Evolutionary conservation across 2,888 invertebrate species (phyloP).

Genomic region (Perdita meconis): DNA sequence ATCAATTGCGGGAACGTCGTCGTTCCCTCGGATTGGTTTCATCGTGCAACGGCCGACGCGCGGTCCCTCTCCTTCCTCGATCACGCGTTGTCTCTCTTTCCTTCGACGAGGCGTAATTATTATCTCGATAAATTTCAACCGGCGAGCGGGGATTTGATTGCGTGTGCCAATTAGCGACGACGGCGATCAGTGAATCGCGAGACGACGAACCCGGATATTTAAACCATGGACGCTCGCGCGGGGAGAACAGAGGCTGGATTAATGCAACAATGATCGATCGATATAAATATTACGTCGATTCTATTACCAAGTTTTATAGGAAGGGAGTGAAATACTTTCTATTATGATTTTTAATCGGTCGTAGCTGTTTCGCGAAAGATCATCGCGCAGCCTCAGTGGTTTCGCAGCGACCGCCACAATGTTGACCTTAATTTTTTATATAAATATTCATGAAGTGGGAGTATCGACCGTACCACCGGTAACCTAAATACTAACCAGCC

Average conservation of each 20-base stretch:
- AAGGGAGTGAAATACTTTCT: background rate
- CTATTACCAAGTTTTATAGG: background rate
- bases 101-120: slow-evolving; percentile 40
- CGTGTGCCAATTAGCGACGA: slow-evolving; percentile 39
- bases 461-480: slow-evolving; percentile 20
- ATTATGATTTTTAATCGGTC: slow-evolving; percentile 1
- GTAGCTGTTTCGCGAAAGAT: too few relatives aligned
- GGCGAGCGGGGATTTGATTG: slow-evolving; percentile 41
- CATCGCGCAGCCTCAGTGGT: background rate
- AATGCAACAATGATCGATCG: slow-evolving; percentile 13
- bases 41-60: slow-evolving; percentile 23
- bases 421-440: slow-evolving; percentile 18
- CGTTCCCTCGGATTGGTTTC: slow-evolving; percentile 38
- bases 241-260: slow-evolving; percentile 7
- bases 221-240: background rate
- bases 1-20: slow-evolving; percentile 58
- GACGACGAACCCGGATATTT: slow-evolving; percentile 10
- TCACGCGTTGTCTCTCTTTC: slow-evolving; percentile 11
- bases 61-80: slow-evolving; percentile 1
- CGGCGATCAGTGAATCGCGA: background rate
- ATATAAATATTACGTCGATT: slow-evolving; percentile 18
- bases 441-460: slow-evolving; percentile 19
- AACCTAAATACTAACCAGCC: slow-evolving; percentile 7
- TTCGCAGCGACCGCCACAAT: background rate
- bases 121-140: slow-evolving; percentile 36